These are phyloP conservation scores for Idaea aversata DNA, from an alignment of 2,888 invertebrate genomes.

Conservation along the genomic window DNA sequence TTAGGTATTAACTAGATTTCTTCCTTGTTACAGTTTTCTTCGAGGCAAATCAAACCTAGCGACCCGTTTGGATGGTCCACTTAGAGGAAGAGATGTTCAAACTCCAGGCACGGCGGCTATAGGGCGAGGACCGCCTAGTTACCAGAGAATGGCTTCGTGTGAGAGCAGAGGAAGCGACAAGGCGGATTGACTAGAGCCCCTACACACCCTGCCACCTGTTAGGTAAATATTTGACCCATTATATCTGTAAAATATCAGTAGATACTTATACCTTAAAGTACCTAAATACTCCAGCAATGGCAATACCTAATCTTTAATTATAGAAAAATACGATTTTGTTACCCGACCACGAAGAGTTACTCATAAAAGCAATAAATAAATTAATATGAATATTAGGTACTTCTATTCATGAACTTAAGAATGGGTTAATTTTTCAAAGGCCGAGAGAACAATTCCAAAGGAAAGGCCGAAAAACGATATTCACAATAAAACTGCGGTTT, in stretches of 20 bases:
- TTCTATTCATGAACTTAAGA: too few relatives aligned
- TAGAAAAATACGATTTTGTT: too few relatives aligned
- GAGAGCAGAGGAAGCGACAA: constrained; percentile 89
- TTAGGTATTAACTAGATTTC: neutral
- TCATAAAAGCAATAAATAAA: too few relatives aligned
- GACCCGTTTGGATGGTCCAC: constrained; percentile 68
- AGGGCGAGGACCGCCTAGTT: constrained; percentile 85
- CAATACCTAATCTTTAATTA: too few relatives aligned
- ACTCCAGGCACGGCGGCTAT: constrained; percentile 86
- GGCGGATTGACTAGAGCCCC: constrained; percentile 91
- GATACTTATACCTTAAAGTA: too few relatives aligned
- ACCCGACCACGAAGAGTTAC: too few relatives aligned
- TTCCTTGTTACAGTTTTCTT: constrained; percentile 87
- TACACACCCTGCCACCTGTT: constrained; percentile 77
- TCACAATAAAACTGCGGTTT: too few relatives aligned
- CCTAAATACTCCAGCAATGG: too few relatives aligned
- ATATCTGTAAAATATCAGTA: neutral
- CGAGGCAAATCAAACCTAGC: constrained; percentile 88
- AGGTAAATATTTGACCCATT: constrained; percentile 41
- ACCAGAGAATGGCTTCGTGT: constrained; percentile 93
- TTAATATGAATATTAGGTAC: too few relatives aligned
- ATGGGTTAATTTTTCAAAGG: too few relatives aligned
- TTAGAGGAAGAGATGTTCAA: constrained; percentile 79
- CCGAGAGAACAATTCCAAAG: too few relatives aligned
- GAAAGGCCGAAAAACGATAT: too few relatives aligned